phyloP scores from a whole-genome alignment of 2,888 invertebrate genomes.

The Coremacera marginata region DNA sequence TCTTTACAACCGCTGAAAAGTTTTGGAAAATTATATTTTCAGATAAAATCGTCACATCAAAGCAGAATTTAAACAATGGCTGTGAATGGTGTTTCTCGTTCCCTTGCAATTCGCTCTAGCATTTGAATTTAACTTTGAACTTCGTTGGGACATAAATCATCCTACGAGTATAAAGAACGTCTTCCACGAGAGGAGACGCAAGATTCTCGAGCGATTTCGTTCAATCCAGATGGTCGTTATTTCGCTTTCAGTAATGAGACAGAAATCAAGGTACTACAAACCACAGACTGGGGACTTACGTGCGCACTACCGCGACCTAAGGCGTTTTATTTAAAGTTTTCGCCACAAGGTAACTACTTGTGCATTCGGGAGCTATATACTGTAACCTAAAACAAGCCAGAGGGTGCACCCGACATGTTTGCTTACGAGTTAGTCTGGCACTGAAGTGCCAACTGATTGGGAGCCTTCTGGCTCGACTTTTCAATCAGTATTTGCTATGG shows the following conservation, averaged over 20 bases:
- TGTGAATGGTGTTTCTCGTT: conserved; percentile 69
- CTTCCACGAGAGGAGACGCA: conserved; percentile 69
- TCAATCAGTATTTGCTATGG: conserved; percentile 81
- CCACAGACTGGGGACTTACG: conserved; percentile 78
- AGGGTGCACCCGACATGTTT: conserved; percentile 83
- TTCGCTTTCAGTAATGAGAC: conserved; percentile 79
- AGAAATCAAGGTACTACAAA: conserved; percentile 78
- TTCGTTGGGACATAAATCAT: conserved; percentile 62
- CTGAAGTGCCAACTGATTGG: conserved; percentile 82
- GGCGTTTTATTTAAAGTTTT: conserved; percentile 82
- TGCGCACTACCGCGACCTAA: conserved; percentile 78
- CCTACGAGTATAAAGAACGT: conserved; percentile 64
- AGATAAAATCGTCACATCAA: no score
- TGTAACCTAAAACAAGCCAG: conserved; percentile 74
- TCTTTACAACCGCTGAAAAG: no score
- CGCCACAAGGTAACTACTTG: conserved; percentile 82
- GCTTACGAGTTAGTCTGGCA: conserved; percentile 81
- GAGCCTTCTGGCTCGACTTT: conserved; percentile 88
- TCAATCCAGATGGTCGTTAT: conserved; percentile 78
- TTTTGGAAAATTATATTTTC: no score
- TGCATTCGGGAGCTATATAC: conserved; percentile 84
- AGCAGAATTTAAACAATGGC: conserved; percentile 68
- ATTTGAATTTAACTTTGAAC: conserved; percentile 72
- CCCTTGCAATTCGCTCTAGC: conserved; percentile 73
- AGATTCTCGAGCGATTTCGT: conserved; percentile 67